These are phyloP conservation scores for Cataglyphis hispanica DNA, from an alignment of 1,140 invertebrate genomes.

Conservation along the genomic window DNA sequence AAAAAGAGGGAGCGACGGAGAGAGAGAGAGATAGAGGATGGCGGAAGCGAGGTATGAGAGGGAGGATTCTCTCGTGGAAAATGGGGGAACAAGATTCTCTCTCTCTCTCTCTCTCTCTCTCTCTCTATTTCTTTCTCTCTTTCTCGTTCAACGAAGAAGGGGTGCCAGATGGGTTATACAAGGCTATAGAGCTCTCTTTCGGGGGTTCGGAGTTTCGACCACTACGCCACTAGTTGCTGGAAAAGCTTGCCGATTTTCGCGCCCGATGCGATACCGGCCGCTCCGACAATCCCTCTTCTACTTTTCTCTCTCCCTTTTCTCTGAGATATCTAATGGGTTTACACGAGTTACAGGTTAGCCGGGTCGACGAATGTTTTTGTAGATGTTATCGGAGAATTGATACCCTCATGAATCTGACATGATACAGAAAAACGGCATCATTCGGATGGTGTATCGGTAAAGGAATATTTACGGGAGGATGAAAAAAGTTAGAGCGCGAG, in stretches of 20 bases:
- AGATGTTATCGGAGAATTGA: slow-evolving; percentile 46
- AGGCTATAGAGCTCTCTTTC: slow-evolving; percentile 32
- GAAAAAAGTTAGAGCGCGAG: slow-evolving; percentile 8
- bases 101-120: not conserved
- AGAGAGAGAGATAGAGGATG: slow-evolving; percentile 69
- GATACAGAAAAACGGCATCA: slow-evolving; percentile 34
- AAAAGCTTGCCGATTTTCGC: slow-evolving; percentile 70
- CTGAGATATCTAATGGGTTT: slow-evolving; percentile 22
- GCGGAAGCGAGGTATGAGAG: slow-evolving; percentile 59
- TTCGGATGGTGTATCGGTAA: slow-evolving; percentile 11
- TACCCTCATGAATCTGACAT: slow-evolving; percentile 56
- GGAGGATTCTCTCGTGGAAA: slow-evolving; percentile 48
- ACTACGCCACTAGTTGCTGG: slow-evolving; percentile 80
- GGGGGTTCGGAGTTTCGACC: slow-evolving; percentile 35
- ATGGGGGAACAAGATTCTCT: slow-evolving; percentile 34
- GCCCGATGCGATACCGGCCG: slow-evolving; percentile 32
- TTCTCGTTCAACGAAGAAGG: slow-evolving; percentile 61
- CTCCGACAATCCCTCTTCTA: slow-evolving; percentile 7
- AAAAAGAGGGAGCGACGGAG: slow-evolving; percentile 56
- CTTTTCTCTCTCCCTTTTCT: not conserved
- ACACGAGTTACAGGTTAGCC: slow-evolving; percentile 35
- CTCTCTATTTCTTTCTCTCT: slow-evolving; percentile 8
- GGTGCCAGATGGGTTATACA: slow-evolving; percentile 30
- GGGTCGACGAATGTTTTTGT: slow-evolving; percentile 51
- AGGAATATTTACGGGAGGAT: not conserved